A percentile compares a stretch with the other conserved stretches of the same genome.
Evolutionary conservation across 1,140 invertebrate genomes (phyloP).

Genomic region (Drosophila bipectinata): DNA sequence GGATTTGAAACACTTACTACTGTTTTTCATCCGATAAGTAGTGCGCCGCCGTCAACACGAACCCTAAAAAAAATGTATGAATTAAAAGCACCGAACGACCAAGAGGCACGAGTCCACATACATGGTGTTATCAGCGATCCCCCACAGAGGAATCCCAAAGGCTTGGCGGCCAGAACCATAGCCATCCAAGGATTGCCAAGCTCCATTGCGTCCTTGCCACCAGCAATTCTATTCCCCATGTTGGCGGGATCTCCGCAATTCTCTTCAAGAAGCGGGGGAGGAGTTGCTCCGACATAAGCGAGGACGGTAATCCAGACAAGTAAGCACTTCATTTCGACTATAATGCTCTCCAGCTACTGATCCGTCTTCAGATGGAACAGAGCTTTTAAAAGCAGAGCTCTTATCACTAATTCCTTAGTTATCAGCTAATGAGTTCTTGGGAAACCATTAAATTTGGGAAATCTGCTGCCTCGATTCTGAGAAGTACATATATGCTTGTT

Average conservation of each 20-base stretch:
- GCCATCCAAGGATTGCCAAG: neutral
- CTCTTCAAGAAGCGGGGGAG: neutral
- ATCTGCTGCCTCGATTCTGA: too few relatives aligned
- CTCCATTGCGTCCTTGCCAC: neutral
- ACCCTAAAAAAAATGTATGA: neutral
- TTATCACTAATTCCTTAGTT: neutral
- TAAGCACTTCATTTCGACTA: neutral
- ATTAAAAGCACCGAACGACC: neutral
- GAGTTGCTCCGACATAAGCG: neutral
- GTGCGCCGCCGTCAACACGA: neutral
- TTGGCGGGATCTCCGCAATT: neutral
- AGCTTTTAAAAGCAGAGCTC: neutral
- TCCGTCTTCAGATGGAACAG: neutral
- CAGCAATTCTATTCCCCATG: neutral
- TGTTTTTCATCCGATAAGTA: neutral
- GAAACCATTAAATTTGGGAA: too few relatives aligned
- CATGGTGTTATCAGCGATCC: neutral
- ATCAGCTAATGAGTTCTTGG: neutral
- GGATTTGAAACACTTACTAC: neutral
- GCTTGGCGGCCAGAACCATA: neutral
- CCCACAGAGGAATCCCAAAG: neutral
- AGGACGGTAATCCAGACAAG: neutral
- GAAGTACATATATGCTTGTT: too few relatives aligned
- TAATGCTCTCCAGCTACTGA: neutral
- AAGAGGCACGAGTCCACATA: neutral